These are phyloP conservation scores for Podabrus alpinus DNA, from an alignment of 2,888 invertebrate genomes.

Conservation along the genomic window DNA sequence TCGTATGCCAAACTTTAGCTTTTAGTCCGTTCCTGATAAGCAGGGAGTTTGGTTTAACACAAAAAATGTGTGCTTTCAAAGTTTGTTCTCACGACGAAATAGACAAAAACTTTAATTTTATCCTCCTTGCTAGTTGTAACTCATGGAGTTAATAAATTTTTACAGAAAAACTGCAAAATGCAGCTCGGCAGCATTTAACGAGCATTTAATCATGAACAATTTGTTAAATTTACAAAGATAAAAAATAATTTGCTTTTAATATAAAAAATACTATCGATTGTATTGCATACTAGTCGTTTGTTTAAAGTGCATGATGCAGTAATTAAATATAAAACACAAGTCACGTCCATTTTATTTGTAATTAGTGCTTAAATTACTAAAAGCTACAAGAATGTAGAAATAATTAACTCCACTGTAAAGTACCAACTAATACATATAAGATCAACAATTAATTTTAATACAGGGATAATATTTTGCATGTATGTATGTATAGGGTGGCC, in stretches of 20 bases:
- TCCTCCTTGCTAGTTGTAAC: background rate
- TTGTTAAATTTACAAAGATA: conserved; percentile 1
- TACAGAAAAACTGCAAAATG: background rate
- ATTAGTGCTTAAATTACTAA: conserved; percentile 6
- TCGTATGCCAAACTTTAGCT: too few relatives aligned
- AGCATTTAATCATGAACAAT: conserved; percentile 1
- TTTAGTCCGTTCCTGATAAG: too few relatives aligned
- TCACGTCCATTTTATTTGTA: conserved; percentile 7
- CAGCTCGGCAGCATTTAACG: background rate
- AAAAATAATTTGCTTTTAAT: background rate
- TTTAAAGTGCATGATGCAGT: conserved; percentile 4
- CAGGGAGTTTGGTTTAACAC: background rate
- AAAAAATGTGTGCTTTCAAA: background rate
- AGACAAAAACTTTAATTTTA: background rate
- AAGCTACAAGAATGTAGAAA: background rate
- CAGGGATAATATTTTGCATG: background rate
- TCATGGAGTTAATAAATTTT: background rate
- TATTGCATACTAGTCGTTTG: conserved; percentile 3
- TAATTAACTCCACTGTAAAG: background rate
- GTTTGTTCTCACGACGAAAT: background rate
- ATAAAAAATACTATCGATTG: conserved; percentile 3
- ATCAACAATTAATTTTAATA: background rate
- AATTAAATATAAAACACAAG: conserved; percentile 4
- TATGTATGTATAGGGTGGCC: background rate
- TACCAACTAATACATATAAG: background rate